These are phyloP conservation scores for Drosophila paulistorum DNA, from an alignment of 1,140 invertebrate species.

Conservation along the genomic window DNA sequence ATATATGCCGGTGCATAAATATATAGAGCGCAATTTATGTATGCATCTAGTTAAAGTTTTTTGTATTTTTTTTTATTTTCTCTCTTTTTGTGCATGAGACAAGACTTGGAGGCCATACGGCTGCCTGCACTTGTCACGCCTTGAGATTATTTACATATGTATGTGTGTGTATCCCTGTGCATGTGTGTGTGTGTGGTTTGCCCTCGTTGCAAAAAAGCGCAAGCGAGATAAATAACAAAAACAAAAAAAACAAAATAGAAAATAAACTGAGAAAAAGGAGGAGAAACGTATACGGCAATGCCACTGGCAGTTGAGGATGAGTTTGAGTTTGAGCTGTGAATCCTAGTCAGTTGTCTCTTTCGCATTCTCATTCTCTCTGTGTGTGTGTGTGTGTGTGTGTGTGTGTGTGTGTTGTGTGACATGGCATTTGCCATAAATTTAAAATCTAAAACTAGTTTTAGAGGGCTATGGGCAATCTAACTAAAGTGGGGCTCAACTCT, in stretches of 20 bases:
- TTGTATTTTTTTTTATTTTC: slow-evolving; percentile 16
- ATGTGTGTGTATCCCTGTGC: slow-evolving; percentile 15
- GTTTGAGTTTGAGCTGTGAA: slow-evolving; percentile 21
- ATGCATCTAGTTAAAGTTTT: slow-evolving; percentile 71
- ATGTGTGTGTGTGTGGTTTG: slow-evolving; percentile 47
- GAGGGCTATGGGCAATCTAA: slow-evolving; percentile 17
- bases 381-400: neutral
- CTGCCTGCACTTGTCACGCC: slow-evolving; percentile 76
- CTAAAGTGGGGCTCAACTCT: slow-evolving; percentile 12
- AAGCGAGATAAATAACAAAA: slow-evolving; percentile 73
- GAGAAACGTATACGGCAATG: slow-evolving; percentile 33
- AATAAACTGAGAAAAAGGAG: slow-evolving; percentile 31
- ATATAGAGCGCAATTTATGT: slow-evolving; percentile 76
- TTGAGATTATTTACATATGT: slow-evolving; percentile 51
- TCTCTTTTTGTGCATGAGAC: slow-evolving; percentile 16
- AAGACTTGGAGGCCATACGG: slow-evolving; percentile 47
- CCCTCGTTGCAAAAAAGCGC: slow-evolving; percentile 75
- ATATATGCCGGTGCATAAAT: slow-evolving; percentile 70
- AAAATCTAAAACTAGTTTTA: slow-evolving; percentile 32
- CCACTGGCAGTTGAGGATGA: slow-evolving; percentile 53
- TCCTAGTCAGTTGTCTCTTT: slow-evolving; percentile 16
- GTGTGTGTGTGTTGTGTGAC: slow-evolving; percentile 11
- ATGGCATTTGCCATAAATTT: slow-evolving; percentile 27
- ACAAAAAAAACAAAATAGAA: slow-evolving; percentile 22
- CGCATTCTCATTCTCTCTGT: neutral